Evolutionary conservation across 2,797 vertebrate genomes (phyloP).

Genomic region (Spinibarbus caldwelli): DNA sequence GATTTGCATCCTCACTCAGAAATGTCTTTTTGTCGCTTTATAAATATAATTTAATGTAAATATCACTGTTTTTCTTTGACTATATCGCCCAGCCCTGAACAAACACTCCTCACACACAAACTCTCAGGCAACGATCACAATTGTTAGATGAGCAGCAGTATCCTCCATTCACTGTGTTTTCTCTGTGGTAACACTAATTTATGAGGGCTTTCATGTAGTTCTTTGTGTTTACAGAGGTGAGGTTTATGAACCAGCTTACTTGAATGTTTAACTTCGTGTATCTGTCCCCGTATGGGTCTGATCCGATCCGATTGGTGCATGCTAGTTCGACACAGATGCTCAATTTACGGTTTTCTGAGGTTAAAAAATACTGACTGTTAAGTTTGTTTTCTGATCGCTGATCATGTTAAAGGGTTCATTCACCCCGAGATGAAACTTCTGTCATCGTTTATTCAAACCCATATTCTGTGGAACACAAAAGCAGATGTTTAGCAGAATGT

Average conservation of each 20-base stretch:
- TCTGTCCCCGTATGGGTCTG: background rate
- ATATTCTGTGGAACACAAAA: background rate
- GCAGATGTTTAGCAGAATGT: background rate
- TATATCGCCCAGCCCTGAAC: background rate
- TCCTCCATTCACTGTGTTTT: slow-evolving; percentile 4
- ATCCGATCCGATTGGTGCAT: background rate
- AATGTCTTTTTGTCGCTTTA: background rate
- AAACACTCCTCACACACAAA: background rate
- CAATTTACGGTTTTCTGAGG: background rate
- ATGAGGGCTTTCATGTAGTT: slow-evolving; percentile 34
- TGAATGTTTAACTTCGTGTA: slow-evolving; percentile 28
- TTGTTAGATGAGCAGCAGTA: background rate
- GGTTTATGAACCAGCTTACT: slow-evolving; percentile 36
- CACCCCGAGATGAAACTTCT: background rate
- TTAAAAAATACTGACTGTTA: background rate
- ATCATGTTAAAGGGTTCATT: background rate
- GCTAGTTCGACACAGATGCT: background rate
- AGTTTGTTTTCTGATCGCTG: background rate
- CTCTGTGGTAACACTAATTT: slow-evolving; percentile 34
- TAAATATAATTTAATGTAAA: background rate
- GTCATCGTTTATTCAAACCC: background rate
- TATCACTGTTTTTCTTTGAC: background rate
- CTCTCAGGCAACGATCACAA: background rate
- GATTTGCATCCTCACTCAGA: background rate
- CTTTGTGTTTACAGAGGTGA: slow-evolving; percentile 35